These are phyloP conservation scores for Astropecten irregularis DNA, from an alignment of 53 echinoderm and acorn worm genomes.

Conservation along the genomic window DNA sequence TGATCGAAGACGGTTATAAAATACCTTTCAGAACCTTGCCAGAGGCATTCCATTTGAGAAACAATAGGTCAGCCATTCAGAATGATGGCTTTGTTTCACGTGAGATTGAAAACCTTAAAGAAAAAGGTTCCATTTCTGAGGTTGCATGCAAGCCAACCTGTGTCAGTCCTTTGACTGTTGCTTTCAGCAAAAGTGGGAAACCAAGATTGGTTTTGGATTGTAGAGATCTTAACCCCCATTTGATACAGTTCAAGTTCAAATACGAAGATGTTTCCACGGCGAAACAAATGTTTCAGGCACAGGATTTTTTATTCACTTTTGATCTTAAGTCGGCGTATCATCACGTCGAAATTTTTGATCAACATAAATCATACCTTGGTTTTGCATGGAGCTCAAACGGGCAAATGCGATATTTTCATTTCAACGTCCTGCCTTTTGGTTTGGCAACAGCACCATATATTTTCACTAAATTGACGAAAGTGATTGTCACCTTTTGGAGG, in stretches of 20 bases:
- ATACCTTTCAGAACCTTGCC: constrained; percentile 17
- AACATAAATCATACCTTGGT: constrained; percentile 42
- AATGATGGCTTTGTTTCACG: background rate
- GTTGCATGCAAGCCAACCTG: background rate
- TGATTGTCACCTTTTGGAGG: background rate
- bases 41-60: background rate
- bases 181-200: constrained; percentile 33
- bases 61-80: constrained; percentile 9
- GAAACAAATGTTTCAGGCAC: constrained; percentile 29
- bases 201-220: constrained; percentile 56
- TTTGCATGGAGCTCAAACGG: constrained; percentile 36
- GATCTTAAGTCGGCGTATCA: constrained; percentile 62
- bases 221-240: constrained; percentile 28
- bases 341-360: constrained; percentile 58
- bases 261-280: constrained; percentile 45
- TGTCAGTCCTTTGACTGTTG: constrained; percentile 12
- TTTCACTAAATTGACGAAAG: background rate
- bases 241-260: constrained; percentile 47
- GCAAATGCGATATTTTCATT: background rate
- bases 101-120: background rate
- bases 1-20: background rate
- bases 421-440: constrained; percentile 18
- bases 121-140: background rate
- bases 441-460: constrained; percentile 10
- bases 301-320: constrained; percentile 51